Evolutionary conservation across 2,888 invertebrate species (phyloP), one percentile per base, ranked within the genome.

Genomic region (Cephus rjabovi): DNA sequence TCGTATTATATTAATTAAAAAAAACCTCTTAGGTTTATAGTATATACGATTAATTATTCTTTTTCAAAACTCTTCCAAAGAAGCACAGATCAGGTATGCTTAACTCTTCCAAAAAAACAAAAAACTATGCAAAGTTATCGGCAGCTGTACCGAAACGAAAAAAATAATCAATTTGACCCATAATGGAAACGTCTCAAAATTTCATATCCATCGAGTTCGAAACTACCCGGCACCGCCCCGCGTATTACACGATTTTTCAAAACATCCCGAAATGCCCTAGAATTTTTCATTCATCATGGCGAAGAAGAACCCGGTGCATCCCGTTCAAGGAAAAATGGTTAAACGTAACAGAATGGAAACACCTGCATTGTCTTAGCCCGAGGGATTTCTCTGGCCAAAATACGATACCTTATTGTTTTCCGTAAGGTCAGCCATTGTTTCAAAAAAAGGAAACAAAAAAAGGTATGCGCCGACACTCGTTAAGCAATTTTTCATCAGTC

Each of bases 291-390:
- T 76, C 76, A 76, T 79, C 78, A 79, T 31, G 56, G 68, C 34
- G 30, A 56, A 40, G 33, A 70, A 34, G 73, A 76, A 68, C 40
- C 76, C 56, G 23, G 56, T 56, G 56, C 9, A 23, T 56, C 56
- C 68, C 34, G 30, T 78, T 34, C 77, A 78, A 78, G 73, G 71
- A n/a, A 56, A 76, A 76, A 70, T 31, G 56, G 56, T 56, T 56
- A 23, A 56, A 56, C 56, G 56, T 56, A 23, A 23, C 56, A 56
- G 23, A 56, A 56, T 56, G 56, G 73, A 79, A 81, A 80, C 82
- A 84, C 83, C 85, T 84, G 87, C 84, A 88, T 88, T 88, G 87
- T 87, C 86, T 88, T 82, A 87, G 80, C 75, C 69, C 78, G 75
- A 68, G 33, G 79, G 77, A 79, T 68, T 77, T 75, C 35, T 69